Base-by-base conservation (phyloP, 2,888 invertebrate species). In the Amitus sp. region DNA sequence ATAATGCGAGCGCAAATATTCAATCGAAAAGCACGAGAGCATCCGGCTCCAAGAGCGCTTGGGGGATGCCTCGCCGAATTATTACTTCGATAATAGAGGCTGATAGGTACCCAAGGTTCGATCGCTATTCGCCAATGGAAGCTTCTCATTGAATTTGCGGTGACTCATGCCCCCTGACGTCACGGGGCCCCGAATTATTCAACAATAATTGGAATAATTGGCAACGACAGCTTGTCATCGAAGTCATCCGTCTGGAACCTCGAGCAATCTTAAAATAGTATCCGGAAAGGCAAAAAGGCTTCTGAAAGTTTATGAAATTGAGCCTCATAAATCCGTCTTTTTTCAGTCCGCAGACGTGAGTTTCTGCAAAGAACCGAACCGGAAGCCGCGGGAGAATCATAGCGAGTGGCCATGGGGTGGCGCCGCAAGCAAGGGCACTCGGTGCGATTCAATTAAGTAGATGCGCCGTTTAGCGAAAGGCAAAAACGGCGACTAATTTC, bases 221-320 rank as follows among this genome's bases (percentile, higher is more conserved):
- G 76, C 73, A 77, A 76, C 77, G 78, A 78, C 78, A 75, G 77
- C 65, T 70, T 72, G 73, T 77, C 74, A 73, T 53, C 60, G 57
- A 57, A 57, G 47, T 53, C 45, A 47, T 64, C 60, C 60, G 60
- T 56, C 53, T 46, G n/a, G n/a, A n/a, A n/a, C n/a, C n/a, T n/a
- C n/a, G n/a, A n/a, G n/a, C n/a, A n/a, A n/a, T n/a, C n/a, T n/a
- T 39, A 9, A 39, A 13, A 42, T 10, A 33, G 33, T 33, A 12
- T 9, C 37, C 37, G 12, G 7, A 37, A 13, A 2, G 3, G 37
- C 37, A 37, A 37, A 37, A 37, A 37, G 37, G n/a, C n/a, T n/a
- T n/a, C n/a, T n/a, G n/a, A n/a, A n/a, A 13, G 37, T 37, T 37
- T 37, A 37, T 12, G 9, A 37, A 37, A 37, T 37, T 15, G n/a